phyloP scores from a whole-genome alignment of 2,113 vertebrate species.

The Sander lucioperca region DNA sequence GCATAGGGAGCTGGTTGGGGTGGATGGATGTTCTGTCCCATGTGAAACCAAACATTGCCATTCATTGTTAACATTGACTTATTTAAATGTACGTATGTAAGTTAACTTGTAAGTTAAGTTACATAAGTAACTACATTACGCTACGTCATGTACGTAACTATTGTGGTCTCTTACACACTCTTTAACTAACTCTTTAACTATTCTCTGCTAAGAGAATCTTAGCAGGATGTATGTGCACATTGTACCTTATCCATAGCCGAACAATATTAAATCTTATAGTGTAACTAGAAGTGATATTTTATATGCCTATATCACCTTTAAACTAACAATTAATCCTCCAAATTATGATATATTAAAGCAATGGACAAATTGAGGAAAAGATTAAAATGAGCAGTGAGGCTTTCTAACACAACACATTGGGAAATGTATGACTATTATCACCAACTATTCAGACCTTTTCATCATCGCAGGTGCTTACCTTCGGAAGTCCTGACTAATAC shows the following conservation, averaged over 20 bases:
- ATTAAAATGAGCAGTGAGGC: conserved; percentile 48
- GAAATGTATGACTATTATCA: conserved; percentile 64
- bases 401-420: conserved; percentile 51
- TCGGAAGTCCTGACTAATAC: conserved; percentile 50
- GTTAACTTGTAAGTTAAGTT: too few species aligned
- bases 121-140: too few species aligned
- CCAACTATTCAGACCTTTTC: conserved; percentile 62
- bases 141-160: too few species aligned
- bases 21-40: too few species aligned
- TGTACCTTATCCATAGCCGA: not conserved
- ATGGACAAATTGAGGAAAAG: conserved; percentile 42
- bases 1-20: too few species aligned
- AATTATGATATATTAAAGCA: conserved; percentile 55
- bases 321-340: conserved; percentile 44
- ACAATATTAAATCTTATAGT: conserved; percentile 2
- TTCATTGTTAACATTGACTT: too few species aligned
- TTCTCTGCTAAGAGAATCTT: not conserved
- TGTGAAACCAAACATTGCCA: too few species aligned
- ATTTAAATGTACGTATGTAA: too few species aligned
- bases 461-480: conserved; percentile 54
- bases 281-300: conserved; percentile 36
- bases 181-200: too few species aligned
- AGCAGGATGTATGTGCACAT: not conserved
- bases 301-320: conserved; percentile 20
- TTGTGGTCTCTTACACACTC: too few species aligned